Base-by-base conservation (phyloP, 2,797 vertebrate genomes). In the Antrozous pallidus region DNA sequence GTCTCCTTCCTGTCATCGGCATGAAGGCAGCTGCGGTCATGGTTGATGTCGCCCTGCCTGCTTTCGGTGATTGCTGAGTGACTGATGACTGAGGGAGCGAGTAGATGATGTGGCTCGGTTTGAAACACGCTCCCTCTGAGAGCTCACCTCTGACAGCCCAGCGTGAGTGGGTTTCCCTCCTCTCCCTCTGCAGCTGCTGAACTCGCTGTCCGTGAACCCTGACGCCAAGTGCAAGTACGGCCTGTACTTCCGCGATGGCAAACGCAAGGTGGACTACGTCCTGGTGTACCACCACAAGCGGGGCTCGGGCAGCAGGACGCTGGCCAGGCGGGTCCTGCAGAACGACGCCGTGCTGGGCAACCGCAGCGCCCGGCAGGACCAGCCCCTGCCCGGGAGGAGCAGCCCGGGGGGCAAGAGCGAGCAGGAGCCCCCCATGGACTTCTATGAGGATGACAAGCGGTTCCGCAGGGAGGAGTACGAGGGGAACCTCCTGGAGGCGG, bases 221-320 rank as follows among this genome's bases (percentile, higher is more conserved):
- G 99, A 98, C 71, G 98, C 98, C 7, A 97, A 96, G 70, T 97
- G 98, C 93, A 98, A 97, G 33, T 98, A 98, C 0, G 99, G 99
- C 61, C 98, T 99, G 0, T 99, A 98, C 98, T 99, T 99, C 97
- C 94, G 98, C 42, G 99, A 99, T 6, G 99, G 99, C 38, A 97
- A 96, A 78, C 98, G 99, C 36, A 98, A 98, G 91, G 99, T 99
- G 88, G 99, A 99, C 97, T 99, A 99, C 26, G 99, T 99, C 85
- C 97, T 99, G 71, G 98, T 99, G 1, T 99, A 99, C 97, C 98
- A 98, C 1, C 98, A 99, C 97, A 98, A 99, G 97, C 99, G 99
- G 96, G 98, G 98, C 12, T 96, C 98, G 0, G 92, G 97, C 1
- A 94, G 97, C 71, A 98, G 83, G 33, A 98, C 97, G 0, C 97